A percentile compares a stretch with the other conserved stretches of the same genome.
Conservation (phyloP, 2,113 vertebrate species). For the Neomonachus schauinslandi region DNA sequence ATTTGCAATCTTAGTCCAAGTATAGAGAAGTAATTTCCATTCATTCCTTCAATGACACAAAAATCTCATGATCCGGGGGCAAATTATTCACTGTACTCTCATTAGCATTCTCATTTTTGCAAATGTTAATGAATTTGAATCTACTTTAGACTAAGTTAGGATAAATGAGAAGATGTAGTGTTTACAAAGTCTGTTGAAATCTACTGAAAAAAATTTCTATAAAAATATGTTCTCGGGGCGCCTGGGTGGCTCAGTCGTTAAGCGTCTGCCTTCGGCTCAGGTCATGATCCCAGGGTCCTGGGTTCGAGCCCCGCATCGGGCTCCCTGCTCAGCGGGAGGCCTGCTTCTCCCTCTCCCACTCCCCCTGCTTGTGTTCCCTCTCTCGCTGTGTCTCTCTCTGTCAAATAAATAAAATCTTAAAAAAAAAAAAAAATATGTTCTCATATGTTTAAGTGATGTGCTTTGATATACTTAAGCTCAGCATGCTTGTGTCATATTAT, state of each 20-base stretch:
- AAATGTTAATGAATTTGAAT: constrained; percentile 42
- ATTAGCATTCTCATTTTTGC: constrained; percentile 4
- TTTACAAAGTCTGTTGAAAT: constrained; percentile 36
- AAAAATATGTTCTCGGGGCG: constrained; percentile 25
- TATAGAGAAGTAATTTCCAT: background rate
- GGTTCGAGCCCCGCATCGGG: too few species aligned
- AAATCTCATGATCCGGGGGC: constrained; percentile 4
- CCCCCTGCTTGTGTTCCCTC: too few species aligned
- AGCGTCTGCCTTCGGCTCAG: too few species aligned
- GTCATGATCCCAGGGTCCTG: too few species aligned
- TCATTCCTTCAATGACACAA: background rate
- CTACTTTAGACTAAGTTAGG: constrained; percentile 26
- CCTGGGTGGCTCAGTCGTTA: too few species aligned
- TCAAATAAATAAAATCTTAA: too few species aligned
- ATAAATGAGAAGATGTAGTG: constrained; percentile 11
- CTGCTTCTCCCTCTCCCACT: too few species aligned
- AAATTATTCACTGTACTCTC: background rate
- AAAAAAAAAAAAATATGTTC: constrained; percentile 37
- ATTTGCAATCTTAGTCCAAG: background rate
- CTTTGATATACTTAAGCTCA: background rate
- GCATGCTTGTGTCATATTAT: constrained; percentile 7
- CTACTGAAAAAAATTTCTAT: background rate
- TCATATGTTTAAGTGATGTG: background rate
- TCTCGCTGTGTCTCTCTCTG: too few species aligned
- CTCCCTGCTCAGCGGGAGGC: too few species aligned